Conservation (phyloP, 92 coral and sea anemone species). For the Palythoa caribaeorum region DNA sequence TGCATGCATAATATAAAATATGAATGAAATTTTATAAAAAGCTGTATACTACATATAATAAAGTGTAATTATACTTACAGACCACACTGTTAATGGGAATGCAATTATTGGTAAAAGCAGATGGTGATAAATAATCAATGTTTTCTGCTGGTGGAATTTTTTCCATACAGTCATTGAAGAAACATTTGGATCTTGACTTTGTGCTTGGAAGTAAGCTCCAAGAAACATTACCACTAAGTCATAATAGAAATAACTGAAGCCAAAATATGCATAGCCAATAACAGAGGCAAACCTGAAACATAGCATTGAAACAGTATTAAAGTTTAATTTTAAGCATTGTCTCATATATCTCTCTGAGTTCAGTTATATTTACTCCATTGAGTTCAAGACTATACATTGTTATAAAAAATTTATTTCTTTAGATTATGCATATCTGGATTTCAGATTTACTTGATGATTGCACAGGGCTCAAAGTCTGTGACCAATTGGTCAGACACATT, state of each 20-base stretch:
- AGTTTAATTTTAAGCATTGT: background rate
- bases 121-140: conserved; percentile 85
- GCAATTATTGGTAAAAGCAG: conserved; percentile 84
- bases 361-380: no score
- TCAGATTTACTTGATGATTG: no score
- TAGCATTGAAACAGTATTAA: background rate
- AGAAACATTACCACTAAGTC: conserved; percentile 94
- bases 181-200: conserved; percentile 63
- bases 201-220: conserved; percentile 84
- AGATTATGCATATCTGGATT: no score
- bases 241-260: conserved; percentile 90
- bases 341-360: no score
- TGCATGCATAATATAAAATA: no score
- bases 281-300: conserved; percentile 72
- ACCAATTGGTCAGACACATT: no score
- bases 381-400: no score
- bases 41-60: background rate
- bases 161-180: conserved; percentile 66
- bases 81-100: conserved; percentile 80
- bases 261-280: conserved; percentile 90
- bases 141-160: conserved; percentile 77
- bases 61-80: conserved; percentile 72
- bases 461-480: no score
- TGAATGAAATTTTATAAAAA: background rate
- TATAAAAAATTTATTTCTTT: no score